Percentiles rank a stretch among this genome's conserved stretches.
Conservation (phyloP, 2,797 vertebrate genomes). For the Rhyacichthys aspro region DNA sequence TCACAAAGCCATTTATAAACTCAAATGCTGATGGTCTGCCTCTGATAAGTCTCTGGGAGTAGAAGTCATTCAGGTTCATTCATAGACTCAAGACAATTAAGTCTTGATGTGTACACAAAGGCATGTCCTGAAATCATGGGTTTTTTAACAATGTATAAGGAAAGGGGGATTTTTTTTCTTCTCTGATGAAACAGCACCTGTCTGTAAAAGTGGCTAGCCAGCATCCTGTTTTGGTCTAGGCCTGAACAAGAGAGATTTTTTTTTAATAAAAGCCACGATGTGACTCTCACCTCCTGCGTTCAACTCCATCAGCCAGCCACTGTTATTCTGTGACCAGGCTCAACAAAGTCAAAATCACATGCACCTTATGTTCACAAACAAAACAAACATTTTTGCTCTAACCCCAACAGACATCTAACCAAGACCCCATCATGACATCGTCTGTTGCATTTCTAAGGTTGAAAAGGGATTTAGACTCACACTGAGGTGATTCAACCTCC, state of each 20-base stretch:
- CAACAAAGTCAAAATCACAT: conserved; percentile 36
- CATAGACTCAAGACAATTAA: neutral
- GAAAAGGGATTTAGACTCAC: conserved; percentile 50
- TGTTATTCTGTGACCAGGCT: conserved; percentile 10
- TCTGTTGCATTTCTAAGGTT: conserved; percentile 31
- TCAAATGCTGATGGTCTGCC: conserved; percentile 21
- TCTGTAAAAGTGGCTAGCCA: conserved; percentile 32
- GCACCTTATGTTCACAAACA: neutral
- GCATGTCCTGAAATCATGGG: no score
- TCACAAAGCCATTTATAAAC: conserved; percentile 38
- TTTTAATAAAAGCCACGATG: conserved; percentile 34
- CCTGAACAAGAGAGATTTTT: no score
- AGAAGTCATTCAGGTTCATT: conserved; percentile 29
- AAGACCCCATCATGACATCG: conserved; percentile 40
- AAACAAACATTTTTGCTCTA: neutral
- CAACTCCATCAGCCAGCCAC: conserved; percentile 17
- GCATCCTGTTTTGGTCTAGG: conserved; percentile 50
- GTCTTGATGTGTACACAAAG: no score
- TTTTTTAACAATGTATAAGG: no score
- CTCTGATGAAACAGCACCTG: conserved; percentile 32
- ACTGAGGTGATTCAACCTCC: conserved; percentile 25
- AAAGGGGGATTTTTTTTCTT: no score
- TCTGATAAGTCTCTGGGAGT: conserved; percentile 28
- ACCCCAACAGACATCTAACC: neutral
- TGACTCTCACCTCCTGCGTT: conserved; percentile 50